Percentiles rank a stretch among this genome's conserved stretches.
Evolutionary conservation across 92 coral and sea anemone genomes (phyloP).

Genomic region (Porites divaricata): DNA sequence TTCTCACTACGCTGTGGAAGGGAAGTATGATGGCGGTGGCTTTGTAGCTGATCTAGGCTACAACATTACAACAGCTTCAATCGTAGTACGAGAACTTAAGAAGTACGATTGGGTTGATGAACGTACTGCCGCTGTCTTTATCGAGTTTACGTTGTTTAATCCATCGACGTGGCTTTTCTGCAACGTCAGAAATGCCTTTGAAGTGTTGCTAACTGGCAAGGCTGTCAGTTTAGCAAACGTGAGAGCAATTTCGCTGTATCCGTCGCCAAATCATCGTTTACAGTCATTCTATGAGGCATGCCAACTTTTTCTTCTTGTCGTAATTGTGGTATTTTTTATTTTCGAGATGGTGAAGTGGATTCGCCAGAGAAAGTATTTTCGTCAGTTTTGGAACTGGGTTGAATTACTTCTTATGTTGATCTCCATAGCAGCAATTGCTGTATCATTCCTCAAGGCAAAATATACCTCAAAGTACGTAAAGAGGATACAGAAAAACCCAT

Average conservation of each 20-base stretch:
- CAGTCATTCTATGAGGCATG: slow-evolving; percentile 70
- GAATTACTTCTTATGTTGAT: slow-evolving; percentile 54
- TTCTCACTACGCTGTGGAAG: slow-evolving; percentile 37
- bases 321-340: slow-evolving; percentile 59
- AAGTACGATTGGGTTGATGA: slow-evolving; percentile 66
- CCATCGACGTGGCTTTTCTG: slow-evolving; percentile 74
- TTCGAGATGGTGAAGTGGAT: slow-evolving; percentile 64
- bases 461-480: slow-evolving; percentile 61
- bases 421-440: slow-evolving; percentile 59
- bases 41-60: slow-evolving; percentile 81
- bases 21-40: slow-evolving; percentile 66
- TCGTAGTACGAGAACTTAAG: slow-evolving; percentile 41
- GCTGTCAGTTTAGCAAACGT: slow-evolving; percentile 39
- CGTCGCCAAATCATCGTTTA: slow-evolving; percentile 57
- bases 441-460: slow-evolving; percentile 74
- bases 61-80: slow-evolving; percentile 59
- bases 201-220: slow-evolving; percentile 56
- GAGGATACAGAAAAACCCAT: slow-evolving; percentile 68
- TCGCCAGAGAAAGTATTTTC: slow-evolving; percentile 58
- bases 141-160: slow-evolving; percentile 74
- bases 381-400: slow-evolving; percentile 79
- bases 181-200: slow-evolving; percentile 61
- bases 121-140: slow-evolving; percentile 65
- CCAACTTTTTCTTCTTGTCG: slow-evolving; percentile 65
- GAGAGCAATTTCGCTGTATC: slow-evolving; percentile 62